Conservation (phyloP, 2,888 invertebrate genomes). For the Sclerodermus sp. region DNA sequence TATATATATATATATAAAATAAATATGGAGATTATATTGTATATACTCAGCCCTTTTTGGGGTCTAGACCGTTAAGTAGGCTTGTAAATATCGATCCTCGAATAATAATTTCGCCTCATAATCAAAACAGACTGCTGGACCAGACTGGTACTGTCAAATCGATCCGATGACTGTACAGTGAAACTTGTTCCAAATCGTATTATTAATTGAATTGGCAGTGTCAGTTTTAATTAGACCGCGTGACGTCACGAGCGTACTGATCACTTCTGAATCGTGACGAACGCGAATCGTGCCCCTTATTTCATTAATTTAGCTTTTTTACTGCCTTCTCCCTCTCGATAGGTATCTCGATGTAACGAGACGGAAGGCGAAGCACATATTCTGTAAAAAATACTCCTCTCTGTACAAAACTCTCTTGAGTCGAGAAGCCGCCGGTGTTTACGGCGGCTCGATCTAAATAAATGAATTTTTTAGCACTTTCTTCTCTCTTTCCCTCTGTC, state of each 20-base stretch:
- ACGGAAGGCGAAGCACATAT: constrained; percentile 20
- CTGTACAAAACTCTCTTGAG: constrained; percentile 44
- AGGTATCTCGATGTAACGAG: constrained; percentile 31
- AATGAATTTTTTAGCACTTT: constrained; percentile 51
- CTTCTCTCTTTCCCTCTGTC: background rate
- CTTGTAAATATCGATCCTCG: constrained; percentile 33
- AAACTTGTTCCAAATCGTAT: background rate
- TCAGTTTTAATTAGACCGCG: no score
- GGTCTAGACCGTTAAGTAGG: constrained; percentile 26
- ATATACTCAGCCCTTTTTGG: no score
- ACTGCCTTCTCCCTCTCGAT: constrained; percentile 7
- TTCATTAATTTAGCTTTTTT: constrained; percentile 4
- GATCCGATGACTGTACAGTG: constrained; percentile 16
- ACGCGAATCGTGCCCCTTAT: constrained; percentile 7
- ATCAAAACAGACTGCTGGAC: constrained; percentile 29
- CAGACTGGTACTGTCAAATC: constrained; percentile 10
- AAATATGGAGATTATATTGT: no score
- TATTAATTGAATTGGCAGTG: no score
- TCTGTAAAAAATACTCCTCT: constrained; percentile 47
- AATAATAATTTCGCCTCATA: constrained; percentile 20
- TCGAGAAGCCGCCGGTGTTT: constrained; percentile 22
- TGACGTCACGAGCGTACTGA: constrained; percentile 36
- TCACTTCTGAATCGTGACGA: constrained; percentile 22
- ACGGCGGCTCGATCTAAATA: constrained; percentile 39
- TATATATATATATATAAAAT: no score